Conservation (phyloP, 2,113 vertebrate genomes). For the Grallaria varia region DNA sequence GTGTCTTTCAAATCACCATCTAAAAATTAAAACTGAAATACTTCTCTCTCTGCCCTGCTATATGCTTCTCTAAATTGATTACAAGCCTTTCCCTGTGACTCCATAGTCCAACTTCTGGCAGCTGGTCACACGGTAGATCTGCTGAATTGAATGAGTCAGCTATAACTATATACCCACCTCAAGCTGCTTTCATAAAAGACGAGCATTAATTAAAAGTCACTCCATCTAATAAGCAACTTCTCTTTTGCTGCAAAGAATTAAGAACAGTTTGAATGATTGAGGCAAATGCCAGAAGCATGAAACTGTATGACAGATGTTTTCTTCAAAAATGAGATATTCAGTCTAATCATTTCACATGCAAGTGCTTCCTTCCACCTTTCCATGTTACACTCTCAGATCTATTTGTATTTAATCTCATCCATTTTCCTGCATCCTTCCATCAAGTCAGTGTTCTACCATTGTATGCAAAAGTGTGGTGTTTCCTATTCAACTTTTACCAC, state of each 20-base stretch:
- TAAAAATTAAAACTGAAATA: neutral
- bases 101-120: neutral
- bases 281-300: neutral
- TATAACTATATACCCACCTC: neutral
- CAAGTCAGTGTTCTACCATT: neutral
- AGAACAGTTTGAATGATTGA: neutral
- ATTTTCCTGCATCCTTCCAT: neutral
- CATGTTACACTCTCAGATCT: neutral
- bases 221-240: neutral
- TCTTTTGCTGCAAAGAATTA: neutral
- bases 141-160: neutral
- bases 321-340: neutral
- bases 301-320: neutral
- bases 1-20: neutral
- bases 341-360: neutral
- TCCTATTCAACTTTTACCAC: neutral
- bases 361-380: neutral
- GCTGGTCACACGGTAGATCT: slow-evolving; percentile 12
- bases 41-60: neutral
- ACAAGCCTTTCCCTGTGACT: slow-evolving; percentile 3
- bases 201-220: slow-evolving; percentile 10
- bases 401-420: neutral
- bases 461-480: neutral
- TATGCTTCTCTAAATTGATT: neutral
- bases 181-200: neutral